Evolutionary conservation across 92 coral and sea anemone species (phyloP), one percentile per base, ranked within the genome.

Genomic region (Montipora capitata): DNA sequence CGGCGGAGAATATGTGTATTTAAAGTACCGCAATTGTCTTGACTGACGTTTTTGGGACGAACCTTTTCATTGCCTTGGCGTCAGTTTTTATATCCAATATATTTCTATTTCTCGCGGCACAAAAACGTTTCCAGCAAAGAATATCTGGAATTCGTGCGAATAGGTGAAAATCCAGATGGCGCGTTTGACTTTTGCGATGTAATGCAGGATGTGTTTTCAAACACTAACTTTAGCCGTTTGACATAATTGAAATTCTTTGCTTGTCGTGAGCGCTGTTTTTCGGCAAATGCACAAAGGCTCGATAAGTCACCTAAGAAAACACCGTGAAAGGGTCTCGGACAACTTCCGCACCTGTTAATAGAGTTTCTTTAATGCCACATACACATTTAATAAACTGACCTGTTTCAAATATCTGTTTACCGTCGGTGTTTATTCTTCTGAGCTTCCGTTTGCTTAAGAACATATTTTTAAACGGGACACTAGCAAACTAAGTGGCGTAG

Each of bases 231-330:
- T 71, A 41, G 93, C 93, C 94, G 96, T 89, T 95, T 95, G 92
- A 93, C 90, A 95, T 95, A 82, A 93, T 88, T 88, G 45, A 74
- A 91, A 95, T 95, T 87, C 96, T 85, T 93, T 82, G 54, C 81
- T 38, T 65, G 81, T 78, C 78, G 75, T 93, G 70, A 56, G 70
- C 65, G 45, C 74, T 83, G 78, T 76, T 81, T 94, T 90, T 93
- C 96, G 93, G 96, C 94, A 75, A 56, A 66, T 73, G 49, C 76
- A 91, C 94, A 93, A 90, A 88, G 90, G 73, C 56, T 9, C 87
- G 72, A 49, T 81, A 69, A 74, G 94, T 69, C 81, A 68, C 92
- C 35, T 69, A 71, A 87, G 80, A 87, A 81, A 81, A 91, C 80
- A 91, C 65, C 76, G 16, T 85, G 52, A 63, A 39, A 62, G 68